These are phyloP conservation scores for Pavo muticus DNA, from an alignment of 2,113 vertebrate species.

Conservation along the genomic window DNA sequence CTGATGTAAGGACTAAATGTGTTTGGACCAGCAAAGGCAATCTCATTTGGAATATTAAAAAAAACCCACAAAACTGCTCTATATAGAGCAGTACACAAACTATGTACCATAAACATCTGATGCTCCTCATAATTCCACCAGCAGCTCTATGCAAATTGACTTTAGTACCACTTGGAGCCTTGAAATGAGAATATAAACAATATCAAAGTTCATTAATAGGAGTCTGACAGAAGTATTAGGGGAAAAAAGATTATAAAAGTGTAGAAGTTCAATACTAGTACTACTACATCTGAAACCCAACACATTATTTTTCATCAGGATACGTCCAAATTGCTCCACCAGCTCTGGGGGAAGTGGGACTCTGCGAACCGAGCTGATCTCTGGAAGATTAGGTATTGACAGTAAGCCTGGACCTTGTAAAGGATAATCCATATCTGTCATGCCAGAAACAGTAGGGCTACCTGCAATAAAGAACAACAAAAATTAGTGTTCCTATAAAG, in stretches of 20 bases:
- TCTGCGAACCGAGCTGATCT: constrained; percentile 90
- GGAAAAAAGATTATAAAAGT: background rate
- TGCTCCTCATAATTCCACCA: background rate
- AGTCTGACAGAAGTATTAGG: background rate
- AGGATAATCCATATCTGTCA: constrained; percentile 98
- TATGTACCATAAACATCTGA: background rate
- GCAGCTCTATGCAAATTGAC: background rate
- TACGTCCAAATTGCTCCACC: constrained; percentile 98
- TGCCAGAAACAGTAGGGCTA: constrained; percentile 91
- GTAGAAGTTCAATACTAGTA: background rate
- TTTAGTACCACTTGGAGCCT: background rate
- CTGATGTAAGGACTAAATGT: constrained; percentile 79
- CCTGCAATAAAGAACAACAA: constrained; percentile 74
- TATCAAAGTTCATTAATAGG: rapidly evolving
- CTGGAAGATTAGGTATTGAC: constrained; percentile 91
- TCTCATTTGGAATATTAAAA: rapidly evolving
- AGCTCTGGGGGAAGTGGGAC: constrained; percentile 95
- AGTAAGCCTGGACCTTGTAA: constrained; percentile 92
- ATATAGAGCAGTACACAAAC: background rate
- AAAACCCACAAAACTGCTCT: background rate
- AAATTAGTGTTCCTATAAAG: background rate
- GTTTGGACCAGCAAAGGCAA: background rate
- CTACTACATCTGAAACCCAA: background rate
- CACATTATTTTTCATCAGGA: constrained; percentile 76
- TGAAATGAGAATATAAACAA: rapidly evolving